These are phyloP conservation scores for Nomada flava DNA, from an alignment of 2,888 invertebrate species.

Conservation along the genomic window DNA sequence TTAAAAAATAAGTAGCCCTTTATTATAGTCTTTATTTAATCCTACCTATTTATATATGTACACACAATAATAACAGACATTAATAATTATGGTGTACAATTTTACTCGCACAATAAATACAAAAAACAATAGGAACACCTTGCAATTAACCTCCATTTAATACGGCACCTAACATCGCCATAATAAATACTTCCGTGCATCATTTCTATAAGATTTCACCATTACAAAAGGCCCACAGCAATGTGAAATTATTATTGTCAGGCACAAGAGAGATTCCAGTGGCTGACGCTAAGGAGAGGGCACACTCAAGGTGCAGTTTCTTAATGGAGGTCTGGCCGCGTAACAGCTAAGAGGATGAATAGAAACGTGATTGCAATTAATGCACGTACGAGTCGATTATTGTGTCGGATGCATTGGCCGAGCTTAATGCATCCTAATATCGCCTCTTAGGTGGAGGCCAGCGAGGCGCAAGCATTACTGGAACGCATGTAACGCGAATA, in stretches of 20 bases:
- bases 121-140: no score
- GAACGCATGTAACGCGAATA: constrained; percentile 28
- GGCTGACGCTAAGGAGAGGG: constrained; percentile 47
- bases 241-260: constrained; percentile 40
- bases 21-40: no score
- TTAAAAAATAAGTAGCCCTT: no score
- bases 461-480: constrained; percentile 17
- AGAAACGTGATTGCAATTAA: constrained; percentile 72
- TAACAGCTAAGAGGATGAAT: constrained; percentile 67
- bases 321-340: constrained; percentile 68
- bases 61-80: no score
- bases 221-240: background rate
- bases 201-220: no score
- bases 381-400: constrained; percentile 72
- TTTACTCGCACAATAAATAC: no score
- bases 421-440: constrained; percentile 72
- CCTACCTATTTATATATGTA: no score
- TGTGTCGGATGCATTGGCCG: constrained; percentile 66
- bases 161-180: no score
- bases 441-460: constrained; percentile 57
- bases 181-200: no score
- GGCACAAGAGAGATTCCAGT: constrained; percentile 19
- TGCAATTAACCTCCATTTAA: no score
- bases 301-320: constrained; percentile 66
- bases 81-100: no score